Base-by-base conservation (phyloP, 92 coral and sea anemone genomes). In the Muricea muricata region DNA sequence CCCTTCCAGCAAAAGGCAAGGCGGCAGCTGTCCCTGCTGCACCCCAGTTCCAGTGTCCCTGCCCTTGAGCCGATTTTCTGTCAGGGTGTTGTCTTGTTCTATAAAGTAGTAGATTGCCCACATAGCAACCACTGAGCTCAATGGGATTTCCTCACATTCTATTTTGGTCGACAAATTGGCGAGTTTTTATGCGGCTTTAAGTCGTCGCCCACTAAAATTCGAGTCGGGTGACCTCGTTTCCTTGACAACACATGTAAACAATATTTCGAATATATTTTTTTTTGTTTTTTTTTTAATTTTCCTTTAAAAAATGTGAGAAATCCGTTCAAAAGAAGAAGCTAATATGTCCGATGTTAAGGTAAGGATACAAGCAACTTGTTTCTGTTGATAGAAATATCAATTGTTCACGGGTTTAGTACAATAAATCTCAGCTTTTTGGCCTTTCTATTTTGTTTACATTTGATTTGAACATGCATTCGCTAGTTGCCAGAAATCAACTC, bases 271-370 rank as follows among this genome's bases (percentile, higher is more conserved):
- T 26, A 1, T n/a, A 10, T 63, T 63, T 63, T 32, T 28, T 1
- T 0, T 29, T 14, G 13, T 3, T 26, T 63, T 63, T 10, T 8
- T 1, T 26, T 29, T 14, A 28, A 17, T 63, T 32, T 63, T 63
- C 70, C 30, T 63, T 8, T 40, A 28, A 5, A 75, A 50, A 20
- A 23, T 50, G 21, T 18, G 23, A 42, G 1, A 52, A 48, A 75
- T 23, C 18, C n/a, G 21, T 1, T 14, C 17, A 26, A 35, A 17
- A 14, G 25, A 23, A 75, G 80, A 75, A 75, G 80, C 34, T 47
- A 75, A 45, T 4, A 75, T 75, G 80, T 75, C 80, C 15, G 52
- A 48, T 31, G 80, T 50, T 10, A 75, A 75, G 65, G 80, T 50
- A 75, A 24, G 65, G 20, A 9, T 45, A 7, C 30, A 32, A 7